Evolutionary conservation across 2,888 invertebrate species (phyloP), one percentile per base, ranked within the genome.

Genomic region (Chromoteleia sp.): DNA sequence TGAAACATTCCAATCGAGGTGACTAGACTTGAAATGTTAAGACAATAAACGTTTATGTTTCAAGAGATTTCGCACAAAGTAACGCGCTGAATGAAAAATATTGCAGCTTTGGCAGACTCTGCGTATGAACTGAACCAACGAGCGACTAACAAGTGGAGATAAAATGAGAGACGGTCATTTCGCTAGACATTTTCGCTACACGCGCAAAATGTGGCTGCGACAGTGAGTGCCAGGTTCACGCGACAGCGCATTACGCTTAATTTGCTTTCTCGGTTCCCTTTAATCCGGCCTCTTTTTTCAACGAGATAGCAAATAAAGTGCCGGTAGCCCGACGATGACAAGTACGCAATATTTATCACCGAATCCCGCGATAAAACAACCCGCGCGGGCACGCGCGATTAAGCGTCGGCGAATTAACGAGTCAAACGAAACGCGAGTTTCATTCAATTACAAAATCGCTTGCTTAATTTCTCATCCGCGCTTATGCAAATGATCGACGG

Each of bases 131-230:
- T 52, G 74, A 70, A 59, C 52, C 76, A 71, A 73, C 73, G 76
- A 76, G 71, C 67, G 61, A 48, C 65, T 81, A 76, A 76, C 67
- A 76, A 76, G 76, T 73, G 81, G 67, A 81, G 73, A 63, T 73
- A 77, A 77, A 81, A 81, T 71, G 68, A 56, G 77, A 68, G 73
- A 74, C 54, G 67, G 77, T 77, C 81, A 74, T 73, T 77, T 81
- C 36, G 73, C 63, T 68, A 50, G 63, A 78, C 48, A 65, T 82
- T 82, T 82, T 77, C 52, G 78, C 74, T 70, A 73, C 73, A 63
- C 61, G 56, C 58, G 81, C 77, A 81, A 77, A 81, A 77, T 70
- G 68, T 74, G 73, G 29, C 68, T 19, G 29, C 71, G 52, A 70
- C 81, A 58, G 52, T 21, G 71, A 71, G 59, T 65, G 71, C 54